Percentiles rank a stretch among this genome's conserved stretches.
Evolutionary conservation across 2,113 vertebrate genomes (phyloP).

Genomic region (Chascanopsetta lugubris): DNA sequence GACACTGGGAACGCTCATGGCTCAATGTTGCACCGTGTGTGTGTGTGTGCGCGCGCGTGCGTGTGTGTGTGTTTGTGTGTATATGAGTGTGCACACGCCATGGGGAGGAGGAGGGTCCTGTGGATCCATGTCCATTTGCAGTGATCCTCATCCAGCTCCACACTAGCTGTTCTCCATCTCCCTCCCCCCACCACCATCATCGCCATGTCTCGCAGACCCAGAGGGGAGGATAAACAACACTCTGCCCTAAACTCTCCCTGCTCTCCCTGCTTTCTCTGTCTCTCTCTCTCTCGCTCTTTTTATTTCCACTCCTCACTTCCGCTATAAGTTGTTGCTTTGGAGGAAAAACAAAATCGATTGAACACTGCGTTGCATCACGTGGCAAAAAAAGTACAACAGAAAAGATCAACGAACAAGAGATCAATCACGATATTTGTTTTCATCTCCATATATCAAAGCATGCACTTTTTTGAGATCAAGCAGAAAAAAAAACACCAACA

Average conservation of each 20-base stretch:
- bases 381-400: conserved; percentile 65
- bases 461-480: conserved; percentile 79
- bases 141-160: conserved; percentile 52
- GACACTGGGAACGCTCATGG: conserved; percentile 55
- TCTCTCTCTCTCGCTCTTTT: conserved; percentile 14
- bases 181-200: conserved; percentile 36
- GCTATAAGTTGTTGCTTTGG: conserved; percentile 43
- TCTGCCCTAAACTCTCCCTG: conserved; percentile 33
- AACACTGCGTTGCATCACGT: conserved; percentile 60
- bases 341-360: conserved; percentile 16
- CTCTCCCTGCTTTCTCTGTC: too few relatives aligned
- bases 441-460: conserved; percentile 75
- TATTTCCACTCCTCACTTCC: not conserved
- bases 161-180: conserved; percentile 31
- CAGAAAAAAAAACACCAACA: conserved; percentile 73
- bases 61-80: too few relatives aligned
- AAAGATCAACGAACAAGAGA: conserved; percentile 66
- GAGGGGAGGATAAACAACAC: conserved; percentile 46
- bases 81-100: conserved; percentile 10
- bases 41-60: not conserved
- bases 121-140: conserved; percentile 50
- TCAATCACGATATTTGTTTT: conserved; percentile 72
- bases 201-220: conserved; percentile 22
- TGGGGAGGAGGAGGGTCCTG: conserved; percentile 28
- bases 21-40: conserved; percentile 38